These are phyloP conservation scores for Melieria crassipennis DNA, from an alignment of 2,888 invertebrate species.

Conservation along the genomic window DNA sequence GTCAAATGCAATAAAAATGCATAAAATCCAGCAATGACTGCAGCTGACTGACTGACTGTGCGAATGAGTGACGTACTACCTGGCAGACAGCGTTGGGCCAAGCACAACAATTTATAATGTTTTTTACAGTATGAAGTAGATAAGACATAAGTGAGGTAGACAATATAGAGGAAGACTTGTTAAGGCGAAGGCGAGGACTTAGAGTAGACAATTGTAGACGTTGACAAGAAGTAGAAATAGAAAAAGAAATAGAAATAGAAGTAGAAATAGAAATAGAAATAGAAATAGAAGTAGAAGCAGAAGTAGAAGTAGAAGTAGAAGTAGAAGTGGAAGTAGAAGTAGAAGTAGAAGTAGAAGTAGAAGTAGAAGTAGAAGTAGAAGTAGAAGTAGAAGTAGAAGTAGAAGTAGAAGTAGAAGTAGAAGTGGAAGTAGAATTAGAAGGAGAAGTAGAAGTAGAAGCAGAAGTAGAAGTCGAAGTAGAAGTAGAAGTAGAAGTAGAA, in stretches of 20 bases:
- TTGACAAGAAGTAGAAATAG: background rate
- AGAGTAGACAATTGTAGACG: no score
- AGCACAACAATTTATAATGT: no score
- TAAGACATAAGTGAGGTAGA: no score
- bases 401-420: background rate
- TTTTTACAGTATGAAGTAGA: no score
- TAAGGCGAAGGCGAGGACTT: no score
- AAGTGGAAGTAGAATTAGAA: background rate
- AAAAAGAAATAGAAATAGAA: slow-evolving; percentile 11
- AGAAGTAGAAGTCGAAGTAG: no score
- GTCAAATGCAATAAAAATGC: slow-evolving; percentile 14
- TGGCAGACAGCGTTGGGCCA: background rate
- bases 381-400: background rate
- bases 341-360: background rate
- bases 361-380: background rate
- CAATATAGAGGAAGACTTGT: no score
- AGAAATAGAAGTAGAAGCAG: background rate
- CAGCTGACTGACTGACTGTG: slow-evolving; percentile 24
- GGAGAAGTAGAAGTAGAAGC: background rate
- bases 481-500: no score
- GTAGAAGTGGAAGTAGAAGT: background rate
- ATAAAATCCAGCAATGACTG: slow-evolving; percentile 1
- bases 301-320: background rate
- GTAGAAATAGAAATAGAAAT: background rate
- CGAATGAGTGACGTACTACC: slow-evolving; percentile 24